Evolutionary conservation across 2,888 invertebrate genomes (phyloP).

Genomic region (Diplolepis rosae): DNA sequence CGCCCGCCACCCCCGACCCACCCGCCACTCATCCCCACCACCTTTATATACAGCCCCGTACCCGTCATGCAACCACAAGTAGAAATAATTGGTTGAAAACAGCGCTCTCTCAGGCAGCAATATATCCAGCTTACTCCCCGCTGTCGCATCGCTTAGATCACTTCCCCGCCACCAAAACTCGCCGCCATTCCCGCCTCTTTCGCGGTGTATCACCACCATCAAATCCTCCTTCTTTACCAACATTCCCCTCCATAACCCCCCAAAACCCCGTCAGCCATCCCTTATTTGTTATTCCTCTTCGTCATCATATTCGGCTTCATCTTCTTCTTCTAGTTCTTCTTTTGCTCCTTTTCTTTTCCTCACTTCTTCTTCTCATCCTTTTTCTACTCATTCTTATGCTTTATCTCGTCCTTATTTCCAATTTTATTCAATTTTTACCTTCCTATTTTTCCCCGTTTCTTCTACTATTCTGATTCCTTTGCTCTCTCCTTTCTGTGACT

Average conservation of each 20-base stretch:
- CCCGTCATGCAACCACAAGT: slow-evolving; percentile 78
- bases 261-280: neutral
- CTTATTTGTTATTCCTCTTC: slow-evolving; percentile 5
- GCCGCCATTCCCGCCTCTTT: slow-evolving; percentile 52
- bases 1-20: slow-evolving; percentile 67
- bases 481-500: neutral
- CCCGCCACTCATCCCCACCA: slow-evolving; percentile 61
- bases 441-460: slow-evolving; percentile 27
- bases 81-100: slow-evolving; percentile 74
- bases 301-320: slow-evolving; percentile 40
- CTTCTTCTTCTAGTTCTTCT: slow-evolving; percentile 34
- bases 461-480: neutral
- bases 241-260: slow-evolving; percentile 33
- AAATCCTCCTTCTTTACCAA: slow-evolving; percentile 44
- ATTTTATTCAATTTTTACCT: slow-evolving; percentile 4
- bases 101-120: slow-evolving; percentile 69
- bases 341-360: slow-evolving; percentile 18
- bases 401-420: slow-evolving; percentile 55
- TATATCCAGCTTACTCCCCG: slow-evolving; percentile 73
- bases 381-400: slow-evolving; percentile 29
- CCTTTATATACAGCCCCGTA: slow-evolving; percentile 56
- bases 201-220: slow-evolving; percentile 39
- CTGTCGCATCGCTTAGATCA: slow-evolving; percentile 72
- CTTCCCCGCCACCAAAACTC: slow-evolving; percentile 67
- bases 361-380: slow-evolving; percentile 33